Evolutionary conservation across 2,888 invertebrate genomes (phyloP), one percentile per base, ranked within the genome.

Genomic region (Orchesellides sinensis): DNA sequence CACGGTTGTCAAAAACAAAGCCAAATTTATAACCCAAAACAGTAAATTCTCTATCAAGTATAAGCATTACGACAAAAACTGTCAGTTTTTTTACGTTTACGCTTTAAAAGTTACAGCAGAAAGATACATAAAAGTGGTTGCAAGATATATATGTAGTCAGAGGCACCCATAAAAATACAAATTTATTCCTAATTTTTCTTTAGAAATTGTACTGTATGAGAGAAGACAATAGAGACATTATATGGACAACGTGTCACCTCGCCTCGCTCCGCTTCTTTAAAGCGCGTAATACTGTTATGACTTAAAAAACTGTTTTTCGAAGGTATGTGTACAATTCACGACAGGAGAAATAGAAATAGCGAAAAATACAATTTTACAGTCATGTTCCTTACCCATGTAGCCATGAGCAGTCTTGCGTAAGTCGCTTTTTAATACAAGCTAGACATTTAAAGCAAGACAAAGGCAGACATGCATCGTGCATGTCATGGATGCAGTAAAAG

Each of bases 1-100:
- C 73, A 73, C 63, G 73, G 52, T 29, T 74, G 74, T 74, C 74
- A 74, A 23, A 74, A 74, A 74, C 74, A 74, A 74, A 63, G 65
- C 32, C 74, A 74, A 63, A 63, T 74, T 74, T 47, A 59, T 59
- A 56, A 56, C 49, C n/a, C 17, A 17, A 17, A 21, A 19, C 21
- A 35, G 40, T 63, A 63, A 63, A 63, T 63, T 29, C 40, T 29
- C n/a, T 29, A 2, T 40, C 40, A 40, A 40, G 40, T 40, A 40
- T 14, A 40, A 40, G 40, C n/a, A 49, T n/a, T 17, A 17, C 17
- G 21, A 49, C 49, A 49, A 49, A 49, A 49, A 12, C 17, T 17
- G 49, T 49, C 47, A 32, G 32, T 32, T 10, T 6, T 6, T 32
- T 32, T n/a, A 40, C 10, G 40, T 40, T 40, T n/a, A 40, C n/a